phyloP scores from a whole-genome alignment of 2,797 vertebrate species.

The Centroberyx gerrardi region DNA sequence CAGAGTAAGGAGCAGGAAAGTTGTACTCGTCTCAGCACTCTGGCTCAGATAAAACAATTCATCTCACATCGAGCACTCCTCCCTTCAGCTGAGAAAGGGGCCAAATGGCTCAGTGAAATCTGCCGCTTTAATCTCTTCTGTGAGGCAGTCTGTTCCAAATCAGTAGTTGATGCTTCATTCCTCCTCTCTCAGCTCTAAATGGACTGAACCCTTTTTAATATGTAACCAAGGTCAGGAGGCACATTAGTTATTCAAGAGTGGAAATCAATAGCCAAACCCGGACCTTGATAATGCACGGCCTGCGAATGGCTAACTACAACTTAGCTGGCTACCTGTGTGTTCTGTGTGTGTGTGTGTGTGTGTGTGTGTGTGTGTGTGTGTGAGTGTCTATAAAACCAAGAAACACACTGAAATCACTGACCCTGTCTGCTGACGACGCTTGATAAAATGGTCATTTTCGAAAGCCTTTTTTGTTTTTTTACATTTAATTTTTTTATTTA shows the following conservation, averaged over 20 bases:
- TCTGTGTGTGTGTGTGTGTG: background rate
- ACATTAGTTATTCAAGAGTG: conserved; percentile 74
- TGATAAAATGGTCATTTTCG: too few relatives aligned
- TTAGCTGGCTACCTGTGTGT: conserved; percentile 31
- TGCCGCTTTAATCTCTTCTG: conserved; percentile 65
- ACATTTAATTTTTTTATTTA: too few relatives aligned
- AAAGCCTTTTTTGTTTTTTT: too few relatives aligned
- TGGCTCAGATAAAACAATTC: conserved; percentile 52
- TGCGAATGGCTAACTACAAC: conserved; percentile 68
- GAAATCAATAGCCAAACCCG: conserved; percentile 77
- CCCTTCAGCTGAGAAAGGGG: conserved; percentile 47
- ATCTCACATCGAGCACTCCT: conserved; percentile 47
- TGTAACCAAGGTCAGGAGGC: conserved; percentile 74
- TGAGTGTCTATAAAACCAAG: background rate
- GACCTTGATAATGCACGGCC: conserved; percentile 59
- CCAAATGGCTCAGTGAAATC: conserved; percentile 63
- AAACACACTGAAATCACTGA: background rate
- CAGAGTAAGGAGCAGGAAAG: conserved; percentile 14
- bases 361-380: conserved; percentile 15
- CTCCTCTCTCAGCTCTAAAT: conserved; percentile 51
- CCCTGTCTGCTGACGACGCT: too few relatives aligned
- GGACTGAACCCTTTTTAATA: conserved; percentile 64
- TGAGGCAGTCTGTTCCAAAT: conserved; percentile 65
- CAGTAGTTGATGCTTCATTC: conserved; percentile 71
- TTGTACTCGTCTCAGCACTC: conserved; percentile 22